Conservation (phyloP, 2,113 vertebrate genomes). For the Urocitellus parryii region DNA sequence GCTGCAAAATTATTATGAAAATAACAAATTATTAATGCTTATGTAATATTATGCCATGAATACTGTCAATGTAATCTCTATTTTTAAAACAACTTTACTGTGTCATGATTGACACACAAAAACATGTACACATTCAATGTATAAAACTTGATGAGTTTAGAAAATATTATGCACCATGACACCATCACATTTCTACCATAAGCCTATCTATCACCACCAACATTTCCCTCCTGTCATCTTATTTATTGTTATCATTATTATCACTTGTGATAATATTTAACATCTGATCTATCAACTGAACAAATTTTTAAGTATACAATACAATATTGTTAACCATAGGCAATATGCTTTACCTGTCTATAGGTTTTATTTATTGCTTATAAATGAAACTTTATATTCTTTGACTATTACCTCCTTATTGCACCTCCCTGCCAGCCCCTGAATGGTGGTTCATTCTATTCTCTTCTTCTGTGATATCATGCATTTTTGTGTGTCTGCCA, state of each 20-base stretch:
- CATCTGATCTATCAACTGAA: background rate
- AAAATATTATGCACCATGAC: background rate
- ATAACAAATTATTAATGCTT: constrained; percentile 23
- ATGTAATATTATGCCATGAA: background rate
- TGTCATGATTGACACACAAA: background rate
- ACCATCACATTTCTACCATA: background rate
- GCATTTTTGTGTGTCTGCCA: background rate
- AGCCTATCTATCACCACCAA: background rate
- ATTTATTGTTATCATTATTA: background rate
- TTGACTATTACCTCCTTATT: background rate
- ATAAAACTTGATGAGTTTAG: background rate
- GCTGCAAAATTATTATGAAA: background rate
- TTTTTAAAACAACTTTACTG: background rate
- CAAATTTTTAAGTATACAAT: background rate
- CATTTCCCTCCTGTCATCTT: background rate
- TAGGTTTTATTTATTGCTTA: background rate
- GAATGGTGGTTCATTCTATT: background rate
- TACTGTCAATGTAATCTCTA: background rate
- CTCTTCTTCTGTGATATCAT: background rate
- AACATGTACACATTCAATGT: background rate
- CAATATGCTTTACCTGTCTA: background rate
- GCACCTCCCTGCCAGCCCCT: rapidly evolving
- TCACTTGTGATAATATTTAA: background rate
- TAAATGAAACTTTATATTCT: background rate
- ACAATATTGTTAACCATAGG: background rate